Conservation (phyloP, 1,140 invertebrate genomes). For the Glossosoma conforme region DNA sequence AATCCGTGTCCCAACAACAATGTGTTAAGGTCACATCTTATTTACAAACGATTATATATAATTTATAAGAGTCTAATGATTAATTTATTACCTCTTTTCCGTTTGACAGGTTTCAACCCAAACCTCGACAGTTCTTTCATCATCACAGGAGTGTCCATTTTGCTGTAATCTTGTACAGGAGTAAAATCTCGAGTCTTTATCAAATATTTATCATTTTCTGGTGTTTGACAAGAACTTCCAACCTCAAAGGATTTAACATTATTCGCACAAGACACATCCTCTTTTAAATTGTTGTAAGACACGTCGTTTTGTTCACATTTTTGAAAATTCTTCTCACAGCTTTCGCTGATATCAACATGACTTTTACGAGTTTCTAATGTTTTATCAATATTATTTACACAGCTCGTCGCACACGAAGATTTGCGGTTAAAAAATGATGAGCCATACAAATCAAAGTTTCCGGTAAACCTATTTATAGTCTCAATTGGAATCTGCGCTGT, state of each 20-base stretch:
- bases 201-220: conserved; percentile 39
- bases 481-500: neutral
- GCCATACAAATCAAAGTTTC: conserved; percentile 33
- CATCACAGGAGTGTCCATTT: conserved; percentile 49
- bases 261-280: too few species aligned
- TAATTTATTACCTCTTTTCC: conserved; percentile 48
- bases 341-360: too few species aligned
- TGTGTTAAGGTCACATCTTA: too few species aligned
- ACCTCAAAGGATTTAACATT: too few species aligned
- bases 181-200: conserved; percentile 51
- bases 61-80: too few species aligned
- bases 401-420: conserved; percentile 6
- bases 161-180: conserved; percentile 50
- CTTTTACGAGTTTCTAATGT: conserved; percentile 36
- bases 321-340: too few species aligned
- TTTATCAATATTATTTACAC: neutral
- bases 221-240: conserved; percentile 23
- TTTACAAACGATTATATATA: too few species aligned
- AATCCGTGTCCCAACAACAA: too few species aligned
- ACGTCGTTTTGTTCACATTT: too few species aligned
- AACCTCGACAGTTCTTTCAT: conserved; percentile 51
- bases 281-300: too few species aligned
- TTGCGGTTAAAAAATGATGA: conserved; percentile 34
- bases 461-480: neutral
- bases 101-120: conserved; percentile 55